Evolutionary conservation across 2,888 invertebrate genomes (phyloP), one percentile per base, ranked within the genome.

Genomic region (Dioctria rufipes): DNA sequence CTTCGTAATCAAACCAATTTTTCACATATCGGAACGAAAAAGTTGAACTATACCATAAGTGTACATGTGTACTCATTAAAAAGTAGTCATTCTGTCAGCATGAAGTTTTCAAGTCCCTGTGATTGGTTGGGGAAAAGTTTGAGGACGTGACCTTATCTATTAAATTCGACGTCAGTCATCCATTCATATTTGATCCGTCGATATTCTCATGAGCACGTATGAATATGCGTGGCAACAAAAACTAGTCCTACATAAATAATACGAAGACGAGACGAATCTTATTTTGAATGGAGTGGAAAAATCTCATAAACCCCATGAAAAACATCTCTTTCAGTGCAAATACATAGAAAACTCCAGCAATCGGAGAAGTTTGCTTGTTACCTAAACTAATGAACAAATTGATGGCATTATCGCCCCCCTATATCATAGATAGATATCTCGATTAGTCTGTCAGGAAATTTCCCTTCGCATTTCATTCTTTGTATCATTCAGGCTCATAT

Each of bases 331-430:
- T 13, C 58, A 58, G 58, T 11, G 11, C 1, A 46, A 46, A 6
- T 6, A 6, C 5, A 6, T 6, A 11, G 58, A 58, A 11, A 25
- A 58, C 3, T 58, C n/a, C 11, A 3, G 3, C 11, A 58, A 58
- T 58, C 58, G 58, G 58, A 58, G 11, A 58, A 58, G 11, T 58
- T 58, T 58, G 58, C 58, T 58, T 58, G 58, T 58, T 58, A 58
- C 58, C 58, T 58, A 58, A 58, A 58, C 3, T 58, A 58, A 58
- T 58, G 58, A 58, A 58, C 58, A 58, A 58, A 58, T 58, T 58
- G 58, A 58, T 58, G 58, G 25, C 58, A 58, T 25, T 58, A 58
- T 58, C 58, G 11, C n/a, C 8, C 46, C 46, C 5, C 8, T 46
- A 46, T 46, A 46, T 46, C 46, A 8, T 5, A 25, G 25, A 51